A percentile compares a stretch with the other conserved stretches of the same genome.
phyloP scores from a whole-genome alignment of 2,888 invertebrate species.

The Mamestra brassicae region DNA sequence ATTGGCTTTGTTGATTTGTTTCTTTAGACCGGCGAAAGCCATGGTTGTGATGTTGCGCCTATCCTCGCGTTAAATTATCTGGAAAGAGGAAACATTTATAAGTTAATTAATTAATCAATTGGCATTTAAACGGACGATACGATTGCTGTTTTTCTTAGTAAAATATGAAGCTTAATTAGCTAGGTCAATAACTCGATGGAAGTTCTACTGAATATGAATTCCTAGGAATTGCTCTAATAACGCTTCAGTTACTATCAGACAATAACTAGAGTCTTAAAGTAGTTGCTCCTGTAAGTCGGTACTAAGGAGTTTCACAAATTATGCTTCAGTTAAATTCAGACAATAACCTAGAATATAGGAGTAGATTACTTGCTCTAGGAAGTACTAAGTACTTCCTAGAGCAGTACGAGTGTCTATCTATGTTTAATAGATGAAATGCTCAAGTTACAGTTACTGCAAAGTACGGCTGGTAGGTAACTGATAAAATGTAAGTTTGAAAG shows the following conservation, averaged over 20 bases:
- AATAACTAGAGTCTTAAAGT: neutral
- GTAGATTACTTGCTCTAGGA: too few relatives aligned
- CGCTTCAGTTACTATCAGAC: neutral
- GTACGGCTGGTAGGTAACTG: conserved; percentile 18
- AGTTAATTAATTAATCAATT: conserved; percentile 5
- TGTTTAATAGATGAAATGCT: neutral
- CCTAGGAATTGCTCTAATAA: neutral
- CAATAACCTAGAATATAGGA: neutral
- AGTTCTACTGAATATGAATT: neutral
- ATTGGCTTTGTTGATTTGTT: conserved; percentile 99
- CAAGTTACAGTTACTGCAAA: conserved; percentile 1
- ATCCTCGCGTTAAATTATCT: conserved; percentile 72
- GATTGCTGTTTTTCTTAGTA: neutral
- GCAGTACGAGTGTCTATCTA: neutral
- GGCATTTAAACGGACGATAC: neutral
- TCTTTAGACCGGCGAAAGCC: conserved; percentile 99
- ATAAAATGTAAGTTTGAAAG: conserved; percentile 51
- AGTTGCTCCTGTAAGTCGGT: neutral
- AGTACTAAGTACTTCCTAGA: neutral
- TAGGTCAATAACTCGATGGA: neutral
- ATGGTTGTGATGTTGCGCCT: conserved; percentile 90
- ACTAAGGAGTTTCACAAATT: neutral
- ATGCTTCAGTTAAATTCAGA: neutral
- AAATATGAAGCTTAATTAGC: neutral
- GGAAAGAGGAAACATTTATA: conserved; percentile 67